Conservation (phyloP, 2,888 invertebrate species). For the Poecilobothrus nobilitatus region DNA sequence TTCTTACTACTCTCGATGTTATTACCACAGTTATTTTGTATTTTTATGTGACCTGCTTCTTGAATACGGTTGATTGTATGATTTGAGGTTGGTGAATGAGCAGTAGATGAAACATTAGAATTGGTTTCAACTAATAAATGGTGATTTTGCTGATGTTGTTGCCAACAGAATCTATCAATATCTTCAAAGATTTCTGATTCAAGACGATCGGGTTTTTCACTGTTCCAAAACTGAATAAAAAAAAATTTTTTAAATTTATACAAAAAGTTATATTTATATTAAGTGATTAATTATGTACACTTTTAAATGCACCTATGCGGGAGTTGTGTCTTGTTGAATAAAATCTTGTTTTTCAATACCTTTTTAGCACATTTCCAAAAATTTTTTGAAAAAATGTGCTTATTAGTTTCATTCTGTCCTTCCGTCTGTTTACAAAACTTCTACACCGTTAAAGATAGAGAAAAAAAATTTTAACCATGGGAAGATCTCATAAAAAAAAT, state of each 20-base stretch:
- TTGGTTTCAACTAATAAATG: constrained; percentile 44
- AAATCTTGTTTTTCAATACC: too few relatives aligned
- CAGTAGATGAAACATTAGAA: constrained; percentile 45
- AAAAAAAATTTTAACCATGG: too few relatives aligned
- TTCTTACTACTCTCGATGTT: neutral
- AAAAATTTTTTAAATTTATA: neutral
- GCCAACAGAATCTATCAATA: constrained; percentile 78
- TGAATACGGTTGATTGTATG: constrained; percentile 30
- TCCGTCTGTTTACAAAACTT: too few relatives aligned
- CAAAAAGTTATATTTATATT: too few relatives aligned
- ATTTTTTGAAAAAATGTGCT: too few relatives aligned
- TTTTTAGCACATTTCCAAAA: too few relatives aligned
- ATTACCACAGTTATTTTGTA: neutral
- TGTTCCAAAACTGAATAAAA: constrained; percentile 39
- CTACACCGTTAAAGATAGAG: too few relatives aligned
- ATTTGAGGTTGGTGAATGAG: constrained; percentile 39
- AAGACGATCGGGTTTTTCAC: constrained; percentile 58
- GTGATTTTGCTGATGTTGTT: constrained; percentile 50
- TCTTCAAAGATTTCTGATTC: constrained; percentile 73
- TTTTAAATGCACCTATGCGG: too few relatives aligned
- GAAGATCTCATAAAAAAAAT: too few relatives aligned
- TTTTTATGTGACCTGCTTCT: constrained; percentile 31
- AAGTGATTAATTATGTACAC: too few relatives aligned
- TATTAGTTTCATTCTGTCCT: too few relatives aligned
- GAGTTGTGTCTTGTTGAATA: too few relatives aligned